phyloP scores from a whole-genome alignment of 1,140 invertebrate species.

The Bathynomus jamesi region DNA sequence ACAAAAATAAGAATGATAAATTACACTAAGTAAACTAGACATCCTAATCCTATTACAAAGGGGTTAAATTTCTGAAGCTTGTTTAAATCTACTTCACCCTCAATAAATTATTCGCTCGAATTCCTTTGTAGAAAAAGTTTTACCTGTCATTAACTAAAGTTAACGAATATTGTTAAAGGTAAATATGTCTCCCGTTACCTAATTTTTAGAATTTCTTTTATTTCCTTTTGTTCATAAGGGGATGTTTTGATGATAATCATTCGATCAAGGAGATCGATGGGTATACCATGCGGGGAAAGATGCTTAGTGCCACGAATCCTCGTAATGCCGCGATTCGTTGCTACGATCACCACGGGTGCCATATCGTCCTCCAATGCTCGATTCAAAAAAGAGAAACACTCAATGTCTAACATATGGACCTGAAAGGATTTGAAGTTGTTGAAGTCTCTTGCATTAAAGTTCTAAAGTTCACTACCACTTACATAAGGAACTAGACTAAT shows the following conservation, averaged over 20 bases:
- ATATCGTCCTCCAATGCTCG: slow-evolving; percentile 93
- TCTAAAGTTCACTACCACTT: no score
- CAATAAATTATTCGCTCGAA: no score
- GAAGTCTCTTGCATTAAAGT: no score
- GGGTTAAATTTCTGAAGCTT: background rate
- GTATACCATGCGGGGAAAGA: slow-evolving; percentile 89
- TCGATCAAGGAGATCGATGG: slow-evolving; percentile 90
- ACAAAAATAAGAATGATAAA: background rate
- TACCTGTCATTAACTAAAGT: no score
- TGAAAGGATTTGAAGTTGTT: no score
- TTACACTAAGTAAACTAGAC: background rate
- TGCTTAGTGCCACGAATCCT: slow-evolving; percentile 91
- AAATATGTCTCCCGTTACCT: slow-evolving; percentile 48
- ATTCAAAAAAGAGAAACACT: slow-evolving; percentile 97
- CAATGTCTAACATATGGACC: slow-evolving; percentile 97
- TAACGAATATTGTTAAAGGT: no score
- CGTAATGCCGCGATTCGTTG: slow-evolving; percentile 94
- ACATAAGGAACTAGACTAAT: no score
- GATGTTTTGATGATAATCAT: slow-evolving; percentile 89
- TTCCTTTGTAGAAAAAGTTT: no score
- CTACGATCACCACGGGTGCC: slow-evolving; percentile 96
- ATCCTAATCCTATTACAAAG: background rate
- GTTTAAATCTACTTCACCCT: no score
- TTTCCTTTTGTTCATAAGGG: slow-evolving; percentile 80
- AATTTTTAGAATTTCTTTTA: slow-evolving; percentile 86